Evolutionary conservation across 2,113 vertebrate species (phyloP).

Genomic region (Pluvialis apricaria): DNA sequence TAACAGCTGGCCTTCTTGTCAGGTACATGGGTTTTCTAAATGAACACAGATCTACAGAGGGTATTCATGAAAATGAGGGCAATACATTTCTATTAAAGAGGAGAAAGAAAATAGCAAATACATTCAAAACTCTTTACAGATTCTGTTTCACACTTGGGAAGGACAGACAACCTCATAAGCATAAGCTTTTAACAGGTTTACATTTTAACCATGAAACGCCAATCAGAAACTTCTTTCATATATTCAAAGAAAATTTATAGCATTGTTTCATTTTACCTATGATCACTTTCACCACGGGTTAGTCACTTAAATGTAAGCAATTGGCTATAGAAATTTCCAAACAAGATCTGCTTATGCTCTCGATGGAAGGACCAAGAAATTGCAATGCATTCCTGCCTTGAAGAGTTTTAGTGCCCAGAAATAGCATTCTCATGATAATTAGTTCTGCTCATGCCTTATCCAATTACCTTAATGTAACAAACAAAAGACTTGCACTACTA

Average conservation of each 20-base stretch:
- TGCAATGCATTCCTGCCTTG: neutral
- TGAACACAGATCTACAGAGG: neutral
- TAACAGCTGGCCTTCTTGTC: neutral
- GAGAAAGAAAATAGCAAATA: neutral
- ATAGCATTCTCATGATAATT: neutral
- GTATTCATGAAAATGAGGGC: neutral
- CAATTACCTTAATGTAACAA: constrained; percentile 45
- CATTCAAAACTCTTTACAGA: neutral
- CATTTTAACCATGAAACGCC: neutral
- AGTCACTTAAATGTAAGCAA: neutral
- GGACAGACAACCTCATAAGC: neutral
- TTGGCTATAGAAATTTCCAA: neutral
- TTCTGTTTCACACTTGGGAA: neutral
- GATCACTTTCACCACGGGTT: neutral
- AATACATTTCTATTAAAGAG: neutral
- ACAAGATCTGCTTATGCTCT: neutral
- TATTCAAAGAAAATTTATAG: neutral
- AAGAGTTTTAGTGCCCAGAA: constrained; percentile 18
- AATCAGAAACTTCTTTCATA: neutral
- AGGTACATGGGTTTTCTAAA: fast-evolving
- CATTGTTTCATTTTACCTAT: neutral
- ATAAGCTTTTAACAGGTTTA: neutral
- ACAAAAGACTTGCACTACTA: neutral
- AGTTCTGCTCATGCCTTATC: constrained; percentile 41
- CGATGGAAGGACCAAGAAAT: neutral